These are phyloP conservation scores for Linyphia triangularis DNA, from an alignment of 2,888 invertebrate genomes.

Conservation along the genomic window DNA sequence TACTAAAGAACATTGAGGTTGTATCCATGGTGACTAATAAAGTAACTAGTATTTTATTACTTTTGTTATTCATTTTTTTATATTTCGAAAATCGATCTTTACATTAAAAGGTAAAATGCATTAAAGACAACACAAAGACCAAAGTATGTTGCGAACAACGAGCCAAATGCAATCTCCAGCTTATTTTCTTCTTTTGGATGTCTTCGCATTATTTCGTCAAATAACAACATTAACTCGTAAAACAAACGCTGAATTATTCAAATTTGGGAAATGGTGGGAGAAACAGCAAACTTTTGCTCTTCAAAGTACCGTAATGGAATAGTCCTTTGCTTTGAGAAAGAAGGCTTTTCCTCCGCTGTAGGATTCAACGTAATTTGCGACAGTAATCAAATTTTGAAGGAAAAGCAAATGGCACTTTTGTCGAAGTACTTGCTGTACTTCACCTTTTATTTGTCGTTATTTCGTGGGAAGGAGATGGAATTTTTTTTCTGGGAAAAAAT, in stretches of 20 bases:
- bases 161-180: neutral
- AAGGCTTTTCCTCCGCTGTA: neutral
- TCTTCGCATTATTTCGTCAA: neutral
- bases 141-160: neutral
- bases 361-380: neutral
- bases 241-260: neutral
- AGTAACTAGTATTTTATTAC: too few species aligned
- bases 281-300: neutral
- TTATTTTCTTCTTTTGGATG: neutral
- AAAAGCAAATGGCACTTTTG: neutral
- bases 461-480: neutral
- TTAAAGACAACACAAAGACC: neutral
- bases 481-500: neutral
- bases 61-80: too few species aligned
- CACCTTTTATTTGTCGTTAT: neutral
- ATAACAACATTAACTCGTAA: neutral
- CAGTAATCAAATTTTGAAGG: neutral
- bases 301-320: neutral
- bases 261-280: neutral
- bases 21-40: too few species aligned
- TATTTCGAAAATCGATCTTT: neutral
- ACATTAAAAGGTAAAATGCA: neutral
- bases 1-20: too few species aligned
- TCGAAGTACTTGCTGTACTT: neutral
- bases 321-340: neutral